Evolutionary conservation across 2,113 vertebrate genomes (phyloP), one percentile per base, ranked within the genome.

Genomic region (Manacus vitellinus): DNA sequence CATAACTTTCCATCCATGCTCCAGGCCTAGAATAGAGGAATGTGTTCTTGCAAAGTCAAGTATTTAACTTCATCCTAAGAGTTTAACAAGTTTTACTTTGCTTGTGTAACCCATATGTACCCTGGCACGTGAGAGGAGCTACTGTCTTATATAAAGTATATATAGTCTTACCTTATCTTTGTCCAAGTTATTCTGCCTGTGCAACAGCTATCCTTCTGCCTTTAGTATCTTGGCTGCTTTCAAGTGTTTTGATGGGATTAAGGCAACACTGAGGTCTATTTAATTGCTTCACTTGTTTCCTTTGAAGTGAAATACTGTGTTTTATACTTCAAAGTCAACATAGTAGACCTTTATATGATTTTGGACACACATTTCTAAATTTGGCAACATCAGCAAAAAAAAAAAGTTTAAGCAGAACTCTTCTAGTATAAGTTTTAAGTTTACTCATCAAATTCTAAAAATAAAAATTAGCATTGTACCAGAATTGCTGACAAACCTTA

Each of bases 401-500:
- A 16, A 67, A 62, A 65, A 28, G 31, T 59, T 82, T 58, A 91
- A 78, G 71, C 71, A 87, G 72, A 85, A 88, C 37, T 79, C 55
- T 66, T 95, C 41, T 44, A 78, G 54, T 41, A 39, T 73, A 81
- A 52, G 56, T 75, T 83, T 89, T 59, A 80, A 62, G 65, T 89
- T 78, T 90, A 49, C 44, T 67, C 62, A 70, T 80, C 56, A 91
- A 95, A 96, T 77, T 75, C 58, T 89, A 59, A 92, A 95, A 94
- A 92, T 61, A 96, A 93, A 84, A 94, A 89, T 56, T 23, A 91
- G 51, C 41, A 89, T 91, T 92, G 39, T 94, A 81, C 10, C 37
- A 79, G 41, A 93, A 91, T 18, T 94, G 86, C 94, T 89, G 79
- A 95, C 56, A 89, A 92, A 92, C 19, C n/a, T 68, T 84, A 74